A percentile compares a stretch with the other conserved stretches of the same genome.
Conservation (phyloP, 1,140 invertebrate species). For the Alviniconcha marisindica region DNA sequence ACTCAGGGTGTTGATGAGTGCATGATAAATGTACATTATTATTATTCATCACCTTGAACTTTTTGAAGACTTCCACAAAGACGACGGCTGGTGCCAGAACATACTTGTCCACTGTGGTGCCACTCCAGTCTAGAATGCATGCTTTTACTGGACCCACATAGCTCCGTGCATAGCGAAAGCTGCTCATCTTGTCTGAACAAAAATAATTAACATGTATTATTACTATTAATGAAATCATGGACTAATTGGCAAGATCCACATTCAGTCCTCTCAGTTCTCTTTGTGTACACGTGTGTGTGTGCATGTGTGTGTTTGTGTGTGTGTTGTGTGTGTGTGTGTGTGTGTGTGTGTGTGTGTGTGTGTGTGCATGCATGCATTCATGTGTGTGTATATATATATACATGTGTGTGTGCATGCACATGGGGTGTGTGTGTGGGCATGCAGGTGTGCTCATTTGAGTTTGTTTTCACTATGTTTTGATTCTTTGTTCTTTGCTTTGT, state of each 20-base stretch:
- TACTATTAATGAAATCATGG: neutral
- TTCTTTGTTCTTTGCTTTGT: too few species aligned
- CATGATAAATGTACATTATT: too few species aligned
- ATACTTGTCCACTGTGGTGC: constrained; percentile 72
- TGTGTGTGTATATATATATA: too few species aligned
- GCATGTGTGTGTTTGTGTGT: neutral
- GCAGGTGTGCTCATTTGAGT: too few species aligned
- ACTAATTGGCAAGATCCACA: neutral
- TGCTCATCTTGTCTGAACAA: constrained; percentile 18
- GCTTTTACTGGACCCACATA: constrained; percentile 68
- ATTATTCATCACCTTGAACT: constrained; percentile 54
- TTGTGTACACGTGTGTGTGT: too few species aligned
- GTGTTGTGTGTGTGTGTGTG: too few species aligned
- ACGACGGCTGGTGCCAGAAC: constrained; percentile 70
- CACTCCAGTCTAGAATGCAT: constrained; percentile 72
- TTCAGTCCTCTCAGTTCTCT: too few species aligned
- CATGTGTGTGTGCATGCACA: too few species aligned
- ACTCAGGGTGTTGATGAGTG: too few species aligned
- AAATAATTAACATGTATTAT: neutral
- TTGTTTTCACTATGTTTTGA: too few species aligned
- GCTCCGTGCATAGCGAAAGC: constrained; percentile 51
- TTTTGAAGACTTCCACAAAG: constrained; percentile 69
- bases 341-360: neutral
- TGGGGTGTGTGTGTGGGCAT: too few species aligned
- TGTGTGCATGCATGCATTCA: neutral